A percentile compares a stretch with the other conserved stretches of the same genome.
These are phyloP conservation scores for Eptesicus fuscus DNA, from an alignment of 2,113 vertebrate genomes.

Conservation along the genomic window DNA sequence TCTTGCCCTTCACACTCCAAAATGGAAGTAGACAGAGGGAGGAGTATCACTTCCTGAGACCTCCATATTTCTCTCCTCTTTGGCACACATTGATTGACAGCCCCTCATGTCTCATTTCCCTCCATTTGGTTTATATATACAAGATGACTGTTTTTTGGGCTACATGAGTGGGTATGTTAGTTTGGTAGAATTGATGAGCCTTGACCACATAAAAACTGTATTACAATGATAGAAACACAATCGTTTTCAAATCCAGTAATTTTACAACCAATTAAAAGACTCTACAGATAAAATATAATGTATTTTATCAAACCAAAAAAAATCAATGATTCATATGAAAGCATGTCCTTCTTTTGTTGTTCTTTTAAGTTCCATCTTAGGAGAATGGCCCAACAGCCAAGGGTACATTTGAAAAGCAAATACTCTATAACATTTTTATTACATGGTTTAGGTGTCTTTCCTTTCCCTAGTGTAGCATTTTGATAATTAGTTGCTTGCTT, in stretches of 20 bases:
- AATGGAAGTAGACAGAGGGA: background rate
- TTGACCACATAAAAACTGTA: slow-evolving; percentile 60
- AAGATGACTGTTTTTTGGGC: slow-evolving; percentile 43
- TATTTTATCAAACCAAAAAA: slow-evolving; percentile 57
- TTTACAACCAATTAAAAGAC: slow-evolving; percentile 68
- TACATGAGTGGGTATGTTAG: slow-evolving; percentile 34
- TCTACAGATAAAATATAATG: slow-evolving; percentile 62
- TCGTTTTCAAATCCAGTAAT: slow-evolving; percentile 67
- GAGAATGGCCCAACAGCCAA: background rate
- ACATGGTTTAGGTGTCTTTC: slow-evolving; percentile 34
- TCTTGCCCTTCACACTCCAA: background rate
- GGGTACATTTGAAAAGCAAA: slow-evolving; percentile 39
- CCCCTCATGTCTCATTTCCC: slow-evolving; percentile 4
- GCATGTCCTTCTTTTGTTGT: background rate
- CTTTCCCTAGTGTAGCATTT: slow-evolving; percentile 50
- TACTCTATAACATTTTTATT: slow-evolving; percentile 30
- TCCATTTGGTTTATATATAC: slow-evolving; percentile 56
- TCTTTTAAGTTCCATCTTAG: slow-evolving; percentile 23
- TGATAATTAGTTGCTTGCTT: slow-evolving; percentile 68
- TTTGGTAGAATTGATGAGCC: slow-evolving; percentile 60
- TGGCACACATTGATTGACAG: background rate
- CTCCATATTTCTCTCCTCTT: background rate
- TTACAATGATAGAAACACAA: slow-evolving; percentile 22
- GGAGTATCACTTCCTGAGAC: background rate
- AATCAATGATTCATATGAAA: background rate